Conservation (phyloP, 2,888 invertebrate species). For the Calameuta idolon region DNA sequence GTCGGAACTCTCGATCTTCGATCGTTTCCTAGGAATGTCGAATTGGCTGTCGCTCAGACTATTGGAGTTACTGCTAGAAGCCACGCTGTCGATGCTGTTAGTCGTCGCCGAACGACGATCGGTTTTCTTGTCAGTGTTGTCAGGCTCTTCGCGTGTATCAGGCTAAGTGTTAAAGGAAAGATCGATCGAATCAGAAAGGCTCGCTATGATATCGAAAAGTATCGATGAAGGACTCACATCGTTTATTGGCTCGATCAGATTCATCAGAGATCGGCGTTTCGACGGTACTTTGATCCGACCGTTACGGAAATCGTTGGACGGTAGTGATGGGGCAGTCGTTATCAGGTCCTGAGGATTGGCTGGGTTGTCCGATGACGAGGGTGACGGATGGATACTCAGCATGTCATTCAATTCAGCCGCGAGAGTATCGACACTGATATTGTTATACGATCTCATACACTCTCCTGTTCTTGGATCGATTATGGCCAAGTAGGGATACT, state of each 20-base stretch:
- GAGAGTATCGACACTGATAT: slow-evolving; percentile 60
- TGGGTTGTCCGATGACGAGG: slow-evolving; percentile 37
- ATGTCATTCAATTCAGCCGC: slow-evolving; percentile 61
- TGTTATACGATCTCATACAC: slow-evolving; percentile 60
- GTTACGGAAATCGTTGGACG: slow-evolving; percentile 22
- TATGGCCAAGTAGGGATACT: slow-evolving; percentile 75
- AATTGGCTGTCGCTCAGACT: slow-evolving; percentile 42
- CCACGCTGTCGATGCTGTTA: background rate
- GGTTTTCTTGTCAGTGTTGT: too few relatives aligned
- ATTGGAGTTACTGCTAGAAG: slow-evolving; percentile 23
- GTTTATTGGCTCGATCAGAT: background rate
- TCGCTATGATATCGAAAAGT: too few relatives aligned
- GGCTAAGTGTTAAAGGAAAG: too few relatives aligned
- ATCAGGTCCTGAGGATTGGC: slow-evolving; percentile 61
- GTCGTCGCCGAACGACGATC: too few relatives aligned
- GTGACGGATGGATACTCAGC: slow-evolving; percentile 61
- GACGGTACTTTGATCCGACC: background rate
- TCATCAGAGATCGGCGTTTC: slow-evolving; percentile 13
- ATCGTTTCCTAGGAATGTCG: slow-evolving; percentile 55
- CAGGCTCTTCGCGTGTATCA: too few relatives aligned
- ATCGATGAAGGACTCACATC: too few relatives aligned
- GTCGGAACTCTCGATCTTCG: slow-evolving; percentile 50
- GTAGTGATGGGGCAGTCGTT: slow-evolving; percentile 61
- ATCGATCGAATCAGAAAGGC: too few relatives aligned
- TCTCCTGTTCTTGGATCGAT: slow-evolving; percentile 79